These are phyloP conservation scores for Strigops habroptila DNA, from an alignment of 2,113 vertebrate genomes.

Conservation along the genomic window DNA sequence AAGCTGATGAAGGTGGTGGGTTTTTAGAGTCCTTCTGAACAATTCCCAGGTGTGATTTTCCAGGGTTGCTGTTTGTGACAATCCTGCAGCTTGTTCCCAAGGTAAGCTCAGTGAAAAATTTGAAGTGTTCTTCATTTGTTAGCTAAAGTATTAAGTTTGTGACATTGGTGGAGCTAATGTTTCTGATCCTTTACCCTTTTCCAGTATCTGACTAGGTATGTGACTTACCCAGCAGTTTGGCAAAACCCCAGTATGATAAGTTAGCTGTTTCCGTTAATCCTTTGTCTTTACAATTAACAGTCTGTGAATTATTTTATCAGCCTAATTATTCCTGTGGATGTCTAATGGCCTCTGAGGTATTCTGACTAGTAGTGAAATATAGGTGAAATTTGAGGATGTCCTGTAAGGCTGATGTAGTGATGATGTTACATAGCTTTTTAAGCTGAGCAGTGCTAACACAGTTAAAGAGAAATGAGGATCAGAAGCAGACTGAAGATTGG, in stretches of 20 bases:
- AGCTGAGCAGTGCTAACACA: not conserved
- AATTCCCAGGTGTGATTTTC: not conserved
- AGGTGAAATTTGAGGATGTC: not conserved
- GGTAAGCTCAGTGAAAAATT: not conserved
- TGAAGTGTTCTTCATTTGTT: not conserved
- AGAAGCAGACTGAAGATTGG: not conserved
- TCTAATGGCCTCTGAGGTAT: not conserved
- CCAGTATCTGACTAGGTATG: not conserved
- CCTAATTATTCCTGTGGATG: not conserved
- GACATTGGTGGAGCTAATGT: not conserved
- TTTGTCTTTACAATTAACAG: not conserved
- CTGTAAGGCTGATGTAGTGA: not conserved
- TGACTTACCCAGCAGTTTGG: not conserved
- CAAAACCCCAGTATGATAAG: not conserved
- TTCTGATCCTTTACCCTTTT: not conserved
- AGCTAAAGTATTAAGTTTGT: not conserved
- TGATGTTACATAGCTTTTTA: not conserved
- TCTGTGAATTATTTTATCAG: not conserved
- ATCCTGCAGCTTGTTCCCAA: not conserved
- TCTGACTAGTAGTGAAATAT: not conserved
- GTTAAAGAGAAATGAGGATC: not conserved
- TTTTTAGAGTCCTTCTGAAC: not conserved
- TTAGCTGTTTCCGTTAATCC: not conserved
- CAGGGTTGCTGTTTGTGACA: not conserved
- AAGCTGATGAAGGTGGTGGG: not conserved